phyloP scores from a whole-genome alignment of 2,888 invertebrate species.

The Phalangium opilio region DNA sequence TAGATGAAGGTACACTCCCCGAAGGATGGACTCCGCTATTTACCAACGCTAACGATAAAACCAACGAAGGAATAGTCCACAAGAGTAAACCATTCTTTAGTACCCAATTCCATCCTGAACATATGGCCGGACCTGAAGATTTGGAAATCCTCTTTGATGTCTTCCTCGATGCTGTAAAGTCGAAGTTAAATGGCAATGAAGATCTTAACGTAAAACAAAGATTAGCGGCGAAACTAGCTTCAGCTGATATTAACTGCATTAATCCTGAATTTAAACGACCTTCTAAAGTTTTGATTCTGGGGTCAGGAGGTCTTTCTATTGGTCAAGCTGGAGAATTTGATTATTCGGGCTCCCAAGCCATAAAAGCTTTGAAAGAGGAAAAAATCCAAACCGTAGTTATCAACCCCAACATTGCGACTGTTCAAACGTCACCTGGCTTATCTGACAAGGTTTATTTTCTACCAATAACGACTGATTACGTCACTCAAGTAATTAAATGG shows the following conservation, averaged over 20 bases:
- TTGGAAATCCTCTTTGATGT: slow-evolving; percentile 88
- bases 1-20: slow-evolving; percentile 56
- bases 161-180: slow-evolving; percentile 56
- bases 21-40: slow-evolving; percentile 72
- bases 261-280: slow-evolving; percentile 18
- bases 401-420: slow-evolving; percentile 98
- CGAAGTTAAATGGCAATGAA: slow-evolving; percentile 16
- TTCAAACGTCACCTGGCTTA: slow-evolving; percentile 95
- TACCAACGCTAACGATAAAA: slow-evolving; percentile 86
- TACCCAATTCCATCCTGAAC: slow-evolving; percentile 98
- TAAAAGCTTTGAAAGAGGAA: slow-evolving; percentile 91
- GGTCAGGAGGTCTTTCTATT: slow-evolving; percentile 89
- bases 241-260: slow-evolving; percentile 4
- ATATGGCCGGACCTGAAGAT: slow-evolving; percentile 89
- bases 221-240: background rate
- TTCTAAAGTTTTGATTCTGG: slow-evolving; percentile 60
- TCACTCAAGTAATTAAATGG: slow-evolving; percentile 88
- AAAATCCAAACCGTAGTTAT: slow-evolving; percentile 87
- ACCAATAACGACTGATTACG: slow-evolving; percentile 85
- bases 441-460: slow-evolving; percentile 97
- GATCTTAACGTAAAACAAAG: slow-evolving; percentile 17
- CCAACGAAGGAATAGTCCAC: slow-evolving; percentile 94
- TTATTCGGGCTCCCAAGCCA: slow-evolving; percentile 93
- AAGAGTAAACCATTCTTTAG: slow-evolving; percentile 72
- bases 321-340: slow-evolving; percentile 99